phyloP scores from a whole-genome alignment of 2,113 vertebrate genomes.

The Chiloscyllium plagiosum region DNA sequence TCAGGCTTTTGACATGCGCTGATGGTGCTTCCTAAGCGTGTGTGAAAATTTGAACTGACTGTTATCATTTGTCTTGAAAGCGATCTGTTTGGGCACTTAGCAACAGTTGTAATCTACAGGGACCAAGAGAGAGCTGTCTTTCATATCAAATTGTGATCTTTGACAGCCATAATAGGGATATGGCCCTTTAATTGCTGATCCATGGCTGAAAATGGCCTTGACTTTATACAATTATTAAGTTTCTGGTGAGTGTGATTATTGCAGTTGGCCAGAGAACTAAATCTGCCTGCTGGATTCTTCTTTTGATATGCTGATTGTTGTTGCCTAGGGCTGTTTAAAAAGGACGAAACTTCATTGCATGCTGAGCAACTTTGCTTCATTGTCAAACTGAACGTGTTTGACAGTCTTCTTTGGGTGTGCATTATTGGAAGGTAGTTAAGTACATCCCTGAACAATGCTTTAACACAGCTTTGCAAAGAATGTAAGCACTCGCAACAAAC shows the following conservation, averaged over 20 bases:
- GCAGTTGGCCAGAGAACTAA: neutral
- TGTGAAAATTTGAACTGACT: conserved; percentile 10
- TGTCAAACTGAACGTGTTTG: conserved; percentile 26
- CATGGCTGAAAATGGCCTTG: neutral
- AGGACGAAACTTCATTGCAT: conserved; percentile 24
- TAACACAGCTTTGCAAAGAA: neutral
- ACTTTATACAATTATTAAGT: conserved; percentile 7
- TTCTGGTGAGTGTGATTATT: neutral
- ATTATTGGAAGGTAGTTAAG: neutral
- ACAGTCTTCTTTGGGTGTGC: neutral
- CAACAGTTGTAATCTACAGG: neutral
- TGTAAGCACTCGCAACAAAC: neutral
- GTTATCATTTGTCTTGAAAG: neutral
- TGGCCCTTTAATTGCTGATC: neutral
- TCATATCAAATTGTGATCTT: neutral
- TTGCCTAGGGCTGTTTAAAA: conserved; percentile 28
- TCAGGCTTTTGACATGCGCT: neutral
- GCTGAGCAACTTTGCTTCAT: neutral
- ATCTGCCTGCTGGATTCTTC: neutral
- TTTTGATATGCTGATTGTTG: conserved; percentile 20
- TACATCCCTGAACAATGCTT: neutral
- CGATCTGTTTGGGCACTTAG: neutral
- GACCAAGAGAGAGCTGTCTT: neutral
- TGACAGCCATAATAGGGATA: neutral
- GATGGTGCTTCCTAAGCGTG: neutral